A percentile compares a stretch with the other conserved stretches of the same genome.
Evolutionary conservation across 2,113 vertebrate species (phyloP).

Genomic region (Indicator indicator): DNA sequence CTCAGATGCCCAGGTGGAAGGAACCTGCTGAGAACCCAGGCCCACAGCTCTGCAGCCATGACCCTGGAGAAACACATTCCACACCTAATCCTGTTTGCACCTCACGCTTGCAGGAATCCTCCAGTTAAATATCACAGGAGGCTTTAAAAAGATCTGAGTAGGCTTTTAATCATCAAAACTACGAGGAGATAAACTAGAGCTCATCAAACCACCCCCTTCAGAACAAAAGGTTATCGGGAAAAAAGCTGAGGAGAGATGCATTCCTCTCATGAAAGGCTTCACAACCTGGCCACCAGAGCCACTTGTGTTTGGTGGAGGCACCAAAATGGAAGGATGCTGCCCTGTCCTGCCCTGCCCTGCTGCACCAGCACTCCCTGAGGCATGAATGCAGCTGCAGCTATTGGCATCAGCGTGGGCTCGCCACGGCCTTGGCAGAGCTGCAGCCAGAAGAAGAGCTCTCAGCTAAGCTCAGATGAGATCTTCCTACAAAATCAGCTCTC

Average conservation of each 20-base stretch:
- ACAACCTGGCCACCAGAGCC: fast-evolving
- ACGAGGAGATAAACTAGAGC: not conserved
- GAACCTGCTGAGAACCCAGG: not conserved
- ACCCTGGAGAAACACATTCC: fast-evolving
- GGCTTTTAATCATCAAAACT: not conserved
- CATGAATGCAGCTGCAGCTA: not conserved
- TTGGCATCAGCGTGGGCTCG: not conserved
- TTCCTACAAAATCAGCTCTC: conserved; percentile 28
- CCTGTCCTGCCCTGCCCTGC: not conserved
- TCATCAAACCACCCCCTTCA: not conserved
- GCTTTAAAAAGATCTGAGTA: not conserved
- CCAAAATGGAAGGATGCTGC: not conserved
- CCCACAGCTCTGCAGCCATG: fast-evolving
- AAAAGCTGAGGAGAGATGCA: fast-evolving
- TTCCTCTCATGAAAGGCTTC: fast-evolving
- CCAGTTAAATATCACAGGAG: not conserved
- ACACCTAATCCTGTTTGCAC: fast-evolving
- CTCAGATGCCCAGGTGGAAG: not conserved
- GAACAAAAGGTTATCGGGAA: not conserved
- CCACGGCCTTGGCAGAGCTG: not conserved
- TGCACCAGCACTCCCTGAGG: not conserved
- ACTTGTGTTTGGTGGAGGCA: not conserved
- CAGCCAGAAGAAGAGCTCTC: conserved; percentile 34
- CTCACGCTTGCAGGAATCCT: not conserved
- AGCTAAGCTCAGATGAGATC: conserved; percentile 2